A percentile compares a stretch with the other conserved stretches of the same genome.
phyloP scores from a whole-genome alignment of 2,888 invertebrate genomes.

The Acrocyrtus sp. region DNA sequence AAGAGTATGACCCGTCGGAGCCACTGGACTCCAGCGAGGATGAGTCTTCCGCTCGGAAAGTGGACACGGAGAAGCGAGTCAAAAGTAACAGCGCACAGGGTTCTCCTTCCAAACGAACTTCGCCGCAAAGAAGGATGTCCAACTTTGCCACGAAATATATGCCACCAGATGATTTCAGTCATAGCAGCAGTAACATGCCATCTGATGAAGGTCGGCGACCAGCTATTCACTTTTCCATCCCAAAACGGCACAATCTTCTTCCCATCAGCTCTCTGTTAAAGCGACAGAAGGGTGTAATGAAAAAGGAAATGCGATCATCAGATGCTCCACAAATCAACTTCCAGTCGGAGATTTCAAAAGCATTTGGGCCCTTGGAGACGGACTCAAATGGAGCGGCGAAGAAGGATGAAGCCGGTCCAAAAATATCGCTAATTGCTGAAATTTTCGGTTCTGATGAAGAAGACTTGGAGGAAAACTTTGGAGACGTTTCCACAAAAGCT shows the following conservation, averaged over 20 bases:
- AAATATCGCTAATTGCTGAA: slow-evolving; percentile 59
- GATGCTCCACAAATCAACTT: slow-evolving; percentile 58
- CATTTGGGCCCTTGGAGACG: slow-evolving; percentile 68
- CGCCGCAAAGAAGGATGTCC: too few relatives aligned
- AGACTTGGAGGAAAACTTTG: slow-evolving; percentile 49
- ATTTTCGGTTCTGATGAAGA: slow-evolving; percentile 63
- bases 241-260: slow-evolving; percentile 60
- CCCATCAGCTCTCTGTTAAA: slow-evolving; percentile 61
- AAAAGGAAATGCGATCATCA: slow-evolving; percentile 52
- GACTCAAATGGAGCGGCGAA: slow-evolving; percentile 46
- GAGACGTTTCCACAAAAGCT: background rate
- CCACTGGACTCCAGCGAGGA: slow-evolving; percentile 62
- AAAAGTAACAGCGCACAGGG: too few relatives aligned
- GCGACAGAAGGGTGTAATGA: slow-evolving; percentile 61
- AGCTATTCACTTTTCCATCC: slow-evolving; percentile 62
- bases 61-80: too few relatives aligned
- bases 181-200: too few relatives aligned
- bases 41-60: slow-evolving; percentile 38
- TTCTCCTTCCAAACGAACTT: background rate
- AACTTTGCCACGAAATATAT: too few relatives aligned
- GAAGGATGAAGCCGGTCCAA: slow-evolving; percentile 40
- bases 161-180: too few relatives aligned
- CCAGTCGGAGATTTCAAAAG: slow-evolving; percentile 60
- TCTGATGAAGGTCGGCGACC: slow-evolving; percentile 58
- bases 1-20: slow-evolving; percentile 63